Base-by-base conservation (phyloP, 2,113 vertebrate genomes). In the Anarrhichthys ocellatus region DNA sequence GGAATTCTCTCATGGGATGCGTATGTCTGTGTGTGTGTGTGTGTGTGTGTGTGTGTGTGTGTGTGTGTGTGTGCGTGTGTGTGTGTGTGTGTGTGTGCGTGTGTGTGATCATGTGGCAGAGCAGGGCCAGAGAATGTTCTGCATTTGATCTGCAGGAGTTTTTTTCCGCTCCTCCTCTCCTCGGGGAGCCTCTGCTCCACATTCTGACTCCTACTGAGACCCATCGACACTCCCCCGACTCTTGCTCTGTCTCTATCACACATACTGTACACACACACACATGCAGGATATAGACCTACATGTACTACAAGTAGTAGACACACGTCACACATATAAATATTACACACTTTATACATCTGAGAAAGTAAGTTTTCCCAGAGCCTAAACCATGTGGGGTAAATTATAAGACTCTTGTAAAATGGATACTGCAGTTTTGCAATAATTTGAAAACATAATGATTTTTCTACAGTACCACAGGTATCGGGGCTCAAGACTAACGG, bases 171-270 rank as follows among this genome's bases (percentile, higher is more conserved):
- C 89, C 90, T 93, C 90, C 71, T 78, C 91, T 96, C 95, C 93
- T 91, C 81, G 34, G 95, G 95, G 95, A 95, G 82, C 81, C 89
- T 85, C 87, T 95, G 95, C 93, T 95, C 95, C 93, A 95, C 91
- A 95, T 96, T 95, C 93, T 93, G 94, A 93, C 94, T 95, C 94
- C 94, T 94, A 93, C 94, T 84, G 95, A 95, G 95, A 94, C 93
- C 93, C 93, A 91, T 92, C 91, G 84, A 94, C 94, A 94, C 92
- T 93, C 90, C 84, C 92, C 89, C 77, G 84, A 87, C 91, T 82
- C 82, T 76, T 78, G 36, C 86, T 83, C 81, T 75, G 76, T 76
- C 83, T 83, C 81, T 69, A 78, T 85, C 75, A 56, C 87, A 85
- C 80, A 36, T 75, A 76, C 85, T 64, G 56, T 34, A 68, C 78